Conservation (phyloP, 2,888 invertebrate genomes). For the Cremastobaeus sp. region DNA sequence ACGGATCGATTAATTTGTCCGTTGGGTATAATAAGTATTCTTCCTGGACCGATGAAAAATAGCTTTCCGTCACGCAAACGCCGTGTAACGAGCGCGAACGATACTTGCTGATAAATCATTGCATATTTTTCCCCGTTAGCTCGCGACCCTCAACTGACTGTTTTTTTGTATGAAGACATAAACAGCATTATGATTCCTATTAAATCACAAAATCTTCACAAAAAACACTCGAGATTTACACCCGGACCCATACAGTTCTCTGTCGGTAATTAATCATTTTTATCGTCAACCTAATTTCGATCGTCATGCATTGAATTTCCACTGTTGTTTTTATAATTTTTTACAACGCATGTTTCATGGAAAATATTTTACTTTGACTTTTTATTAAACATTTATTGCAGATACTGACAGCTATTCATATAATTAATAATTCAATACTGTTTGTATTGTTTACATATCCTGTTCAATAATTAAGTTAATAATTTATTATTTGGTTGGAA, state of each 20-base stretch:
- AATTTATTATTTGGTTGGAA: no score
- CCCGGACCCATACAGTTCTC: slow-evolving; percentile 3
- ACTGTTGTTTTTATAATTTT: slow-evolving; percentile 37
- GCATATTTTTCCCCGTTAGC: slow-evolving; percentile 69
- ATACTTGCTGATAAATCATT: slow-evolving; percentile 72
- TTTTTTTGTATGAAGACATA: no score
- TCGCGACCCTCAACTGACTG: no score
- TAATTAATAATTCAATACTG: no score
- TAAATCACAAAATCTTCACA: slow-evolving; percentile 33
- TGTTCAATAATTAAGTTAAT: no score
- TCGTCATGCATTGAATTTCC: slow-evolving; percentile 40
- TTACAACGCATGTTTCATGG: no score
- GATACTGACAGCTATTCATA: no score
- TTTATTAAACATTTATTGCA: neutral
- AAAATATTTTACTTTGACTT: slow-evolving; percentile 11
- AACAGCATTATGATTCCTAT: slow-evolving; percentile 52
- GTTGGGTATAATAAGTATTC: slow-evolving; percentile 68
- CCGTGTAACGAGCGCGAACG: slow-evolving; percentile 67
- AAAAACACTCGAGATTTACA: slow-evolving; percentile 33
- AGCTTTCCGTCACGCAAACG: slow-evolving; percentile 69
- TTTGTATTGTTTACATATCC: no score
- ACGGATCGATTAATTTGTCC: slow-evolving; percentile 72
- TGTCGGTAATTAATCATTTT: slow-evolving; percentile 44
- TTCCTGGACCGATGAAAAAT: slow-evolving; percentile 69
- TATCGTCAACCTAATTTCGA: slow-evolving; percentile 43